Conservation (phyloP, 2,888 invertebrate genomes). For the Sminthurinus aureus region DNA sequence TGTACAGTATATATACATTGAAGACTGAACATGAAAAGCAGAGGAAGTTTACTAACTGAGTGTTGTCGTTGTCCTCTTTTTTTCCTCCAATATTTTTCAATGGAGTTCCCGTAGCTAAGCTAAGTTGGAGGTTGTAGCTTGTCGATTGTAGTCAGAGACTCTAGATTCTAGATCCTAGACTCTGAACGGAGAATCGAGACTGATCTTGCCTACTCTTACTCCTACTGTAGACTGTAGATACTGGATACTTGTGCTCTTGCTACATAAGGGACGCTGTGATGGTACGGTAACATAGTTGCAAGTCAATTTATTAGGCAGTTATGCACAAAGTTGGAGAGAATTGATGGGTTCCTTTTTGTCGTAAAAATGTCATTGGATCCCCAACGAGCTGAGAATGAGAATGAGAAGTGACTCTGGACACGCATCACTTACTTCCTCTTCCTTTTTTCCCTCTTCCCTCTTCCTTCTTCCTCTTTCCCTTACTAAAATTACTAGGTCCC, state of each 20-base stretch:
- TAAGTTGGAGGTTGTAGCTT: background rate
- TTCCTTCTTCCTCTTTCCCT: background rate
- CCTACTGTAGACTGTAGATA: background rate
- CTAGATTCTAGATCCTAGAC: background rate
- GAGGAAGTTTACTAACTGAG: too few relatives aligned
- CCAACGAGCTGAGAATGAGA: slow-evolving; percentile 51
- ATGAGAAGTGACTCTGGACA: slow-evolving; percentile 55
- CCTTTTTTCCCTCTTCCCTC: slow-evolving; percentile 2
- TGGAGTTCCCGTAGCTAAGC: too few relatives aligned
- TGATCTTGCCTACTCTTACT: background rate
- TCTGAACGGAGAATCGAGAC: too few relatives aligned
- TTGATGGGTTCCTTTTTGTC: slow-evolving; percentile 52
- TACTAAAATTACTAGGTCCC: background rate
- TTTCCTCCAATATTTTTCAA: too few relatives aligned
- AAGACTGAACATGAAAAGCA: background rate
- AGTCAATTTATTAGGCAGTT: slow-evolving; percentile 56
- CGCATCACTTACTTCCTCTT: slow-evolving; percentile 47
- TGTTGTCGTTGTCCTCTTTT: background rate
- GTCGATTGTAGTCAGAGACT: background rate
- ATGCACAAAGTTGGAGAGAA: slow-evolving; percentile 55
- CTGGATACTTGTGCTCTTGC: too few relatives aligned
- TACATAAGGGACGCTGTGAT: background rate
- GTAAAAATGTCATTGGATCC: slow-evolving; percentile 55
- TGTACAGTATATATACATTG: too few relatives aligned
- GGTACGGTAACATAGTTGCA: slow-evolving; percentile 42